Percentiles rank a stretch among this genome's conserved stretches.
Evolutionary conservation across 2,113 vertebrate genomes (phyloP).

Genomic region (Catharus bicknelli): DNA sequence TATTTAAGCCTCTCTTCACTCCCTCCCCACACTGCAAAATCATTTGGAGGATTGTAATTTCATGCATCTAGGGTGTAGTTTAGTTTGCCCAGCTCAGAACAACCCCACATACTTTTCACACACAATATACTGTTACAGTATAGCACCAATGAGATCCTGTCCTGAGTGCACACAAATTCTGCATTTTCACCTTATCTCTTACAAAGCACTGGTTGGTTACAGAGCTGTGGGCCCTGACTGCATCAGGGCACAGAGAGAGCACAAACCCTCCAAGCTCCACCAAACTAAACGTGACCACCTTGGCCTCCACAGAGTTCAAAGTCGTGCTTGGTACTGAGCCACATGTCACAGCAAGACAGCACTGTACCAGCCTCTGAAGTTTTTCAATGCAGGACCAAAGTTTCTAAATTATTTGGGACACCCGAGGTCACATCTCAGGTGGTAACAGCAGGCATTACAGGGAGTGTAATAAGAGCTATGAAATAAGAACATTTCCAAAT

Average conservation of each 20-base stretch:
- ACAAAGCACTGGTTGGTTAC: not conserved
- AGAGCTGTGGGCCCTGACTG: not conserved
- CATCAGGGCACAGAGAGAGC: not conserved
- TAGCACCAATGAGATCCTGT: not conserved
- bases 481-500: not conserved
- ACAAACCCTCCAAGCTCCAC: not conserved
- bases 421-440: not conserved
- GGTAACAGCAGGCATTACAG: not conserved
- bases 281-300: not conserved
- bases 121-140: not conserved
- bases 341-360: not conserved
- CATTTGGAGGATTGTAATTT: not conserved
- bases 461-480: rapidly evolving
- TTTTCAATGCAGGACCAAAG: not conserved
- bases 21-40: not conserved
- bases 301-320: not conserved
- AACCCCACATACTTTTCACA: not conserved
- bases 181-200: not conserved
- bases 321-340: not conserved
- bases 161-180: not conserved
- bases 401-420: not conserved
- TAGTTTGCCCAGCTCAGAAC: not conserved
- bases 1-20: not conserved
- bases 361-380: not conserved
- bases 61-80: not conserved